Conservation (phyloP, 2,888 invertebrate species). For the Tiliacea aurago region DNA sequence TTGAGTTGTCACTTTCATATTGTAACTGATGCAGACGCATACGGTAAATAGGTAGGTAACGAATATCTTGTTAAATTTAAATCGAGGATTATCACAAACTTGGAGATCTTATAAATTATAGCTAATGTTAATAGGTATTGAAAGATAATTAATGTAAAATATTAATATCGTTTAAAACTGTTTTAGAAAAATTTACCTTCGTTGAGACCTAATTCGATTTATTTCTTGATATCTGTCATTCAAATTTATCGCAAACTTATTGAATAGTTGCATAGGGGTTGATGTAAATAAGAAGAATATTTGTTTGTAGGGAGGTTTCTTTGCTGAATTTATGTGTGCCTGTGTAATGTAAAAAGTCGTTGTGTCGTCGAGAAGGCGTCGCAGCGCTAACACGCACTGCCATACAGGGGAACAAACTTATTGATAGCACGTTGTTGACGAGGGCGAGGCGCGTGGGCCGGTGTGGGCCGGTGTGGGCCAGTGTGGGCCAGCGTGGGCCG, state of each 20-base stretch:
- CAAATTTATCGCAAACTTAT: constrained; percentile 83
- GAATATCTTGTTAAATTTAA: constrained; percentile 89
- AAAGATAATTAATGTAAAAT: constrained; percentile 88
- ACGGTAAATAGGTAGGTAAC: constrained; percentile 88
- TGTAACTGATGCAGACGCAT: constrained; percentile 80
- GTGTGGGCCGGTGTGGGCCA: background rate
- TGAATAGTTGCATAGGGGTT: constrained; percentile 85
- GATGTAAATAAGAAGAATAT: constrained; percentile 85
- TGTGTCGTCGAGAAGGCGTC: constrained; percentile 69
- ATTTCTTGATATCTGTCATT: constrained; percentile 83
- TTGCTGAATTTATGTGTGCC: constrained; percentile 87
- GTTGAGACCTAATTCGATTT: constrained; percentile 86
- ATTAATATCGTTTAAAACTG: constrained; percentile 86
- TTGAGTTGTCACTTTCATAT: constrained; percentile 83
- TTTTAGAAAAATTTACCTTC: constrained; percentile 91
- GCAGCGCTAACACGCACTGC: constrained; percentile 62
- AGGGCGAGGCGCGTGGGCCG: constrained; percentile 24
- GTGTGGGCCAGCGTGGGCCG: background rate
- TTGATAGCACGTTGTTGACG: constrained; percentile 41
- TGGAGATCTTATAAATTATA: constrained; percentile 89
- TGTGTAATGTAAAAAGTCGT: constrained; percentile 78
- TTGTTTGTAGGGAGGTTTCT: constrained; percentile 81
- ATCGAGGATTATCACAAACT: constrained; percentile 88
- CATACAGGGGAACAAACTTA: constrained; percentile 59
- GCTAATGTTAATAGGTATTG: constrained; percentile 89